These are phyloP conservation scores for Montifringilla adamsi DNA, from an alignment of 2,113 vertebrate species.

Conservation along the genomic window DNA sequence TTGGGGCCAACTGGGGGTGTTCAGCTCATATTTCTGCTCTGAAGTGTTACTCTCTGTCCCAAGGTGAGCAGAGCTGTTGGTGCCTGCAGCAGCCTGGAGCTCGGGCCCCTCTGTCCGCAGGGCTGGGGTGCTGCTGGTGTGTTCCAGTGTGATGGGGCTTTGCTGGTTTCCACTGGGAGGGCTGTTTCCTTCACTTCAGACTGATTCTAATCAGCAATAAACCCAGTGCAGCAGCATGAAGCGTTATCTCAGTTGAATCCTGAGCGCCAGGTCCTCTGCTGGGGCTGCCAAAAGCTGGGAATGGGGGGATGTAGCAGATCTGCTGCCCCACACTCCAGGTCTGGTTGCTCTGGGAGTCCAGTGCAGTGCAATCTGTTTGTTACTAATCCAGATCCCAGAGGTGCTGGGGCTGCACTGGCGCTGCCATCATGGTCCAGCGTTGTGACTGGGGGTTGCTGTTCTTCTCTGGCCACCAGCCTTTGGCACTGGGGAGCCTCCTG, in stretches of 20 bases:
- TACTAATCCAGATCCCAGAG: background rate
- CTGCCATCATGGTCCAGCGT: fast-evolving
- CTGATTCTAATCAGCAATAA: background rate
- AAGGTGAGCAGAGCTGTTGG: fast-evolving
- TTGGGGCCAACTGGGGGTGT: background rate
- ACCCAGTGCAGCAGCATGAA: background rate
- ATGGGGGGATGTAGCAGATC: background rate
- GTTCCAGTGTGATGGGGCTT: fast-evolving
- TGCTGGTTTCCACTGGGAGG: background rate
- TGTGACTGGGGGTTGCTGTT: too few species aligned
- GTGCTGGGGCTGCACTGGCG: background rate
- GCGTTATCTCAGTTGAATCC: background rate
- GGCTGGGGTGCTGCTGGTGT: background rate
- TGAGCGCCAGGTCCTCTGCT: fast-evolving
- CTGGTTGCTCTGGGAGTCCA: background rate
- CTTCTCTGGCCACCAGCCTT: background rate
- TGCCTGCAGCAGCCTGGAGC: fast-evolving
- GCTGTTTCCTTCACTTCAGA: background rate
- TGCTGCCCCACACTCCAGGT: background rate
- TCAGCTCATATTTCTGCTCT: background rate
- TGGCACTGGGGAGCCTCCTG: background rate
- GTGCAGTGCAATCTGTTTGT: fast-evolving
- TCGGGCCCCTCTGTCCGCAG: fast-evolving
- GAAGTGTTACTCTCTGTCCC: fast-evolving
- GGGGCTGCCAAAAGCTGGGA: background rate